Base-by-base conservation (phyloP, 2,888 invertebrate genomes). In the Rhopalosiphum nymphaeae region DNA sequence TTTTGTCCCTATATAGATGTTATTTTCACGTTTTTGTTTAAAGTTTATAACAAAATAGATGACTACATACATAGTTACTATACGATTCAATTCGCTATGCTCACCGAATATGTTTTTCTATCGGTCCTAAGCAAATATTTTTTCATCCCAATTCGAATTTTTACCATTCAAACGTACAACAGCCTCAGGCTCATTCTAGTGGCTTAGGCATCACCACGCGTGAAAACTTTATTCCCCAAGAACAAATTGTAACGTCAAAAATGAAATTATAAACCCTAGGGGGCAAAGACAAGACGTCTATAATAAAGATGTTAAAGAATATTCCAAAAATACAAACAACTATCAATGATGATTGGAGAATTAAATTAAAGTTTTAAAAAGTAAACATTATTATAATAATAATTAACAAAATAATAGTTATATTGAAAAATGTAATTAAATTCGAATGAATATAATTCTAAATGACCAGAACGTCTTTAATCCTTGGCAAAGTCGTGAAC, bases 61-160 rank as follows among this genome's bases (percentile, higher is more conserved):
- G 16, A 84, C 53, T 44, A 56, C 44, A 46, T 78, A 84, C 90
- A 36, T 88, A 42, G 53, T 36, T 36, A 49, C 36, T 56, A 16
- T 25, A 91, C 44, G 21, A 91, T 85, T 44, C 91, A 25, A 91
- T 44, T 56, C 56, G 9, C 36, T 91, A 36, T 53, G 29, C 89
- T 57, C 44, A 5, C 49, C 90, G 21, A 91, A 42, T 84, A 21
- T 56, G 85, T 91, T 91, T 53, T 91, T 91, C 44, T 5, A 44
- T 44, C 91, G 56, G 84, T 91, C 85, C 91, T 85, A 85, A 91
- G 85, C 91, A 91, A 85, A 91, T 91, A 91, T 91, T 91, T 91
- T 91, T 49, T 85, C 44, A n/a, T 44, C 91, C 56, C 29, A 42
- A 42, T 89, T 57, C 89, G 89, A 57, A 57, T 89, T 89, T 89